Evolutionary conservation across 2,888 invertebrate genomes (phyloP).

Genomic region (Trachelus tabidus): DNA sequence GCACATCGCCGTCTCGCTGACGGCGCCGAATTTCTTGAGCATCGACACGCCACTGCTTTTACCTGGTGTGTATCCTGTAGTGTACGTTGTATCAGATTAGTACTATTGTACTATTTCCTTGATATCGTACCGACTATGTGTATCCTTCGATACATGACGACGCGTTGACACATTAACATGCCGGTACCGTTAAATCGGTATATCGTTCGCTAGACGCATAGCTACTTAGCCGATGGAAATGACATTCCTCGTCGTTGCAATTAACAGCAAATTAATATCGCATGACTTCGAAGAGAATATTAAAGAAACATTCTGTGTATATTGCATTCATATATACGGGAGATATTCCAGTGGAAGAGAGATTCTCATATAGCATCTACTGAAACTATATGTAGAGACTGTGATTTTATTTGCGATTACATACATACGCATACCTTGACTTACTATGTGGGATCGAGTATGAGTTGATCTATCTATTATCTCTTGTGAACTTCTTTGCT

Average conservation of each 20-base stretch:
- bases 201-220: neutral
- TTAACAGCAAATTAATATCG: neutral
- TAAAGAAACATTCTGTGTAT: neutral
- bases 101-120: neutral
- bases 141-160: neutral
- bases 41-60: neutral
- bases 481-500: neutral
- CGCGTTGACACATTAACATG: neutral
- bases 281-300: neutral
- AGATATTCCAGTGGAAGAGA: neutral
- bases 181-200: neutral
- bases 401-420: neutral
- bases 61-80: neutral
- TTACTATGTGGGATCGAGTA: neutral
- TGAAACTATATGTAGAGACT: neutral
- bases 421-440: neutral
- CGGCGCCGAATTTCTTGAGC: neutral
- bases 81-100: neutral
- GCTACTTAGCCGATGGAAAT: neutral
- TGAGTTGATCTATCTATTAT: neutral
- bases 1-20: neutral
- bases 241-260: neutral
- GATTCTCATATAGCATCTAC: neutral
- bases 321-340: neutral
- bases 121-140: neutral